Base-by-base conservation (phyloP, 1,140 invertebrate genomes). In the Musca domestica region DNA sequence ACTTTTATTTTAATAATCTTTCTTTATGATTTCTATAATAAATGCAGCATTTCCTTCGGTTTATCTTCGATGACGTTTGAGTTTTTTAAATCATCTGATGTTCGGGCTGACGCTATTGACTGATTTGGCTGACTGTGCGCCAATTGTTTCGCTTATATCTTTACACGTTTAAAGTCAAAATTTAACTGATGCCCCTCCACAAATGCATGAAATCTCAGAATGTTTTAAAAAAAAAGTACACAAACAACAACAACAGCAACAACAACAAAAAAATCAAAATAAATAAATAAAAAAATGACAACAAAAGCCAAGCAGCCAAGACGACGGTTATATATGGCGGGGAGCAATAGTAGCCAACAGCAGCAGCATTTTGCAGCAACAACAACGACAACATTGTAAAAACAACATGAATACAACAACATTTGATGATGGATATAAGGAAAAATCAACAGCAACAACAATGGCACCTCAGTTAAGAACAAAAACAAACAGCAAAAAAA, bases 121-220 rank as follows among this genome's bases (percentile, higher is more conserved):
- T 41, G n/a, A n/a, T n/a, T 7, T 5, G 6, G 34, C 12, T 41
- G 34, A 5, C 34, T 12, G 34, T 41, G 34, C 34, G 34, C 5
- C 34, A 41, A 41, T 41, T 41, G 34, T 41, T n/a, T 41, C 34
- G 34, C 20, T 23, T 34, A 27, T 51, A 68, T 67, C 69, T 56
- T 65, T 52, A 56, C 69, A 58, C 51, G 46, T 46, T 70, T 67
- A 30, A 67, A 70, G 66, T 70, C 51, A 52, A 67, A 64, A 64
- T 65, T 67, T 52, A 64, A 70, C 69, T 70, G 69, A 67, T 70
- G 69, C 66, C 66, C 58, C 34, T 41, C 34, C 34, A 64, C 41
- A 58, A 61, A 47, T 70, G 69, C 69, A 70, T 64, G 34, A 67
- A 61, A 61, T 61, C n/a, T 61, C 27, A 61, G 34, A 61, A 61